These are phyloP conservation scores for Climacteris rufus DNA, from an alignment of 2,113 vertebrate species.

Conservation along the genomic window DNA sequence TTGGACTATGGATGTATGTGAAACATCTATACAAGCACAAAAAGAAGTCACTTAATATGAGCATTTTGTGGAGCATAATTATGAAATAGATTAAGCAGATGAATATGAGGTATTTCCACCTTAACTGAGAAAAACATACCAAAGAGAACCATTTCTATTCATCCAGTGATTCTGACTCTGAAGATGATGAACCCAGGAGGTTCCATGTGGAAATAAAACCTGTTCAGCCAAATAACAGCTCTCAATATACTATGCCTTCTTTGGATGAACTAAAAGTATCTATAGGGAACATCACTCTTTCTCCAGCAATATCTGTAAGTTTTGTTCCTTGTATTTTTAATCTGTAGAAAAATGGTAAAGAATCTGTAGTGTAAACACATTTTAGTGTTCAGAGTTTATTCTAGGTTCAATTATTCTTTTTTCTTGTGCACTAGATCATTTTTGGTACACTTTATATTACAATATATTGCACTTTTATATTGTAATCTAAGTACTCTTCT, in stretches of 20 bases:
- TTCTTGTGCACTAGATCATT: not conserved
- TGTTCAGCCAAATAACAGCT: conserved; percentile 84
- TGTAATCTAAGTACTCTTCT: not conserved
- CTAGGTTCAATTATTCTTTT: not conserved
- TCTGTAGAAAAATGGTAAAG: not conserved
- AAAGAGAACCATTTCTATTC: conserved; percentile 97
- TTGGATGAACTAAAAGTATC: conserved; percentile 95
- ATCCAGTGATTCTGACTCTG: conserved; percentile 93
- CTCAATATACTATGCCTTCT: conserved; percentile 84
- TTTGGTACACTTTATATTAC: not conserved
- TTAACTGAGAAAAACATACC: conserved; percentile 89
- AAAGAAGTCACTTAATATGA: not conserved
- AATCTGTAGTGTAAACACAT: not conserved
- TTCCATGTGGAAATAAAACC: conserved; percentile 97
- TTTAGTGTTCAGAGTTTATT: not conserved
- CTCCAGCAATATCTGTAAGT: conserved; percentile 87
- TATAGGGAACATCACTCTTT: conserved; percentile 92
- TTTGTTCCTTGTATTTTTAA: not conserved
- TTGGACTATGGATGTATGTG: not conserved
- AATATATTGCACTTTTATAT: not conserved
- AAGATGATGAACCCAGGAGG: conserved; percentile 89
- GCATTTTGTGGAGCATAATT: not conserved
- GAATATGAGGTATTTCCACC: conserved; percentile 33
- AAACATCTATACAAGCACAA: not conserved
- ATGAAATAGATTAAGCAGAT: not conserved